These are phyloP conservation scores for Chrysochloris asiatica DNA, from an alignment of 2,113 vertebrate species.

Conservation along the genomic window DNA sequence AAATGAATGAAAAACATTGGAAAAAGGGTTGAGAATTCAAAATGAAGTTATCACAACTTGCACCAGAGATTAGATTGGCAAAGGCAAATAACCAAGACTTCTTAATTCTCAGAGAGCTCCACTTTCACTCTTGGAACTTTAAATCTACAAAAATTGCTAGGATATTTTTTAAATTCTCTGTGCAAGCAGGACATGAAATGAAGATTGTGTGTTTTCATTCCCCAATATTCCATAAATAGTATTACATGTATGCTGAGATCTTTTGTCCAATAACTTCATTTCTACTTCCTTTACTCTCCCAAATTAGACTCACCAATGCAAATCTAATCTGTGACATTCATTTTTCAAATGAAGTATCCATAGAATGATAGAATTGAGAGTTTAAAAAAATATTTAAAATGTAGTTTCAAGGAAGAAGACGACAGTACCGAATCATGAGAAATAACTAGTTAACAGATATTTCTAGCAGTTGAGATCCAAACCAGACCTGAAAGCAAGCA, in stretches of 20 bases:
- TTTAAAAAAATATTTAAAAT: background rate
- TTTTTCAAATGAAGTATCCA: too few relatives aligned
- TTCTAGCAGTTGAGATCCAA: too few relatives aligned
- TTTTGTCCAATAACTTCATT: too few relatives aligned
- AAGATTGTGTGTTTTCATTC: background rate
- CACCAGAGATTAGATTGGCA: background rate
- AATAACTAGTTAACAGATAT: background rate
- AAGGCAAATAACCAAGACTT: background rate
- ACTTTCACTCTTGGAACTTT: background rate
- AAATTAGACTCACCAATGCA: too few relatives aligned
- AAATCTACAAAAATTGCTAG: background rate
- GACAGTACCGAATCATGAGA: background rate
- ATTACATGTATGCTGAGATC: too few relatives aligned
- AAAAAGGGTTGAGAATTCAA: background rate
- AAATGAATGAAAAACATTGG: background rate
- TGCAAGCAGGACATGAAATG: background rate
- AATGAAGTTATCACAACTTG: background rate
- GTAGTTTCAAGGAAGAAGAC: background rate
- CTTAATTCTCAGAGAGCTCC: background rate
- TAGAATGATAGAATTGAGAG: too few relatives aligned
- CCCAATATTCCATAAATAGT: too few relatives aligned
- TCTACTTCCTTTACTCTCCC: too few relatives aligned
- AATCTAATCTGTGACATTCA: too few relatives aligned
- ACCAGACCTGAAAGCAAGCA: background rate
- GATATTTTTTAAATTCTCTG: background rate